Conservation (phyloP, 2,888 invertebrate species). For the Rapana venosa region DNA sequence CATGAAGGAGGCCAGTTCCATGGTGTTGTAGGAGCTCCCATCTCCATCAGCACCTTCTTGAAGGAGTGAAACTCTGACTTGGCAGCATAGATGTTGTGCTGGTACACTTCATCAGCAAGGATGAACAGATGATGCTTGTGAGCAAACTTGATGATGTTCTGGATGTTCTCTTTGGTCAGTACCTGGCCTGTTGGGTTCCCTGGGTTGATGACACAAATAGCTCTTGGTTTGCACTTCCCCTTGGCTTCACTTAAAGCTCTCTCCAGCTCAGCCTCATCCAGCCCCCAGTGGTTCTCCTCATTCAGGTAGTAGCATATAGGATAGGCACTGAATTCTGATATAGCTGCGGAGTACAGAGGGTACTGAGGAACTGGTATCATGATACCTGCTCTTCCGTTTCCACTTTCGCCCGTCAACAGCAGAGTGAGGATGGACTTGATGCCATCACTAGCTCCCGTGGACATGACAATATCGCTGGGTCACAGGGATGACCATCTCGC, state of each 20-base stretch:
- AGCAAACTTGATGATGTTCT: constrained; percentile 94
- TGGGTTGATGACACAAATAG: constrained; percentile 96
- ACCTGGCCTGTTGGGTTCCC: constrained; percentile 97
- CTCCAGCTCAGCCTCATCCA: constrained; percentile 89
- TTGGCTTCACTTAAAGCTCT: constrained; percentile 85
- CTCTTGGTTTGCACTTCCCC: constrained; percentile 85
- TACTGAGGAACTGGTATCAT: constrained; percentile 99
- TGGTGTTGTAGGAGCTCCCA: constrained; percentile 90
- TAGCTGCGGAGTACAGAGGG: constrained; percentile 96
- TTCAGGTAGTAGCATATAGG: constrained; percentile 85
- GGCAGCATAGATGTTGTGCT: constrained; percentile 96
- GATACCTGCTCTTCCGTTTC: constrained; percentile 84
- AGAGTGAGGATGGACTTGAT: constrained; percentile 91
- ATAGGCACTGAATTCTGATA: constrained; percentile 92
- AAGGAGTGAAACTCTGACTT: constrained; percentile 94
- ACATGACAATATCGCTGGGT: constrained; percentile 89
- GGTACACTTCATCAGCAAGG: constrained; percentile 85
- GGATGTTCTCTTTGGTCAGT: constrained; percentile 91
- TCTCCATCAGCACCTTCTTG: constrained; percentile 93
- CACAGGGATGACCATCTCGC: constrained; percentile 86
- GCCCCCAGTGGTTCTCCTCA: constrained; percentile 91
- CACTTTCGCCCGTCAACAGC: constrained; percentile 72
- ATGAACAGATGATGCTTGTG: constrained; percentile 89
- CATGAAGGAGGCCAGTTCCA: constrained; percentile 97
- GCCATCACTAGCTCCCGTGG: constrained; percentile 93